A percentile compares a stretch with the other conserved stretches of the same genome.
These are phyloP conservation scores for Enhydra lutris DNA, from an alignment of 2,113 vertebrate genomes.

Conservation along the genomic window DNA sequence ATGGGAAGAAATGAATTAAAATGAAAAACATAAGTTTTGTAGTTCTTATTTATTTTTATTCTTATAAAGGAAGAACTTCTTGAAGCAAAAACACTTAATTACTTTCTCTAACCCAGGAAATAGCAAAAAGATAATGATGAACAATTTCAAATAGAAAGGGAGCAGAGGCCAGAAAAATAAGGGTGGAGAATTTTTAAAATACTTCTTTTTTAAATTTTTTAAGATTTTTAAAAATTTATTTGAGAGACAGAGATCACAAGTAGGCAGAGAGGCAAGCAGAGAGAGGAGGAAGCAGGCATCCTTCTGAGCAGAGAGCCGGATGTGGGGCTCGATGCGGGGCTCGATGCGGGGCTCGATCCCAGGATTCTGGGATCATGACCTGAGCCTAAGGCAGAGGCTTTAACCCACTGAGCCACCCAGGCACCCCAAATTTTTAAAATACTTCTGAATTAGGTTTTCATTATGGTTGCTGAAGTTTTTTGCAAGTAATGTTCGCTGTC, in stretches of 20 bases:
- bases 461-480: background rate
- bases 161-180: conserved; percentile 3
- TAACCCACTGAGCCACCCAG: no score
- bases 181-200: background rate
- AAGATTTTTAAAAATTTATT: no score
- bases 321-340: no score
- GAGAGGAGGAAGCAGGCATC: no score
- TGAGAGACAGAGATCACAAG: no score
- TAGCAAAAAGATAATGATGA: background rate
- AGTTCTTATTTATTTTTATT: conserved; percentile 34
- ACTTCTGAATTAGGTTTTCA: conserved; percentile 14
- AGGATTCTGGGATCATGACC: no score
- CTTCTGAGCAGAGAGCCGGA: no score
- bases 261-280: no score
- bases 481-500: background rate
- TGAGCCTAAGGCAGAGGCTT: no score
- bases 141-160: background rate
- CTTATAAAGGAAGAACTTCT: background rate
- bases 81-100: conserved; percentile 30
- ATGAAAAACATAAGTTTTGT: background rate
- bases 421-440: background rate
- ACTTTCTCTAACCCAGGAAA: background rate
- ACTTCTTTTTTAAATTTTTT: background rate
- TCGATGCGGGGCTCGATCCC: no score
- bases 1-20: conserved; percentile 25